Conservation (phyloP, 2,797 vertebrate species). For the Petrocephalus schoutedeni region DNA sequence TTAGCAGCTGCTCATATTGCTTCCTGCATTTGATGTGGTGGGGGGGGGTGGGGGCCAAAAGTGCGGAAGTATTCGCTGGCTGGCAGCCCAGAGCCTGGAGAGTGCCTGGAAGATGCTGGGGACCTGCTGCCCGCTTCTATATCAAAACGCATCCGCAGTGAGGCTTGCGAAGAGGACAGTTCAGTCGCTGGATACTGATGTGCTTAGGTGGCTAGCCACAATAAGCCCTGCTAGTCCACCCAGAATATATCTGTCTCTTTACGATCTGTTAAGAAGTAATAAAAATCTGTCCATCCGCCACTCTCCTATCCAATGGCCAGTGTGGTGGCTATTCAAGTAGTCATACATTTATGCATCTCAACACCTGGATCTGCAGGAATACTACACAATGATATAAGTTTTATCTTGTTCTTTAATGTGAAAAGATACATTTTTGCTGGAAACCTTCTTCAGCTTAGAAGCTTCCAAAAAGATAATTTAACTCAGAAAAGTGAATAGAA, state of each 20-base stretch:
- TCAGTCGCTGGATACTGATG: not conserved
- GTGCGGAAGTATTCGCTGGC: slow-evolving; percentile 30
- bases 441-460: not conserved
- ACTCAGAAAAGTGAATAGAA: not conserved
- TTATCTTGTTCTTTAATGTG: not conserved
- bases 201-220: not conserved
- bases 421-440: not conserved
- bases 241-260: not conserved
- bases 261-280: not conserved
- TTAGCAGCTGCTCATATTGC: slow-evolving; percentile 33
- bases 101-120: not conserved
- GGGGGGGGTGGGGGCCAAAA: slow-evolving; percentile 13
- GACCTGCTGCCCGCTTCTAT: not conserved
- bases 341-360: not conserved
- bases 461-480: not conserved
- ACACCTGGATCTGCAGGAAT: not conserved
- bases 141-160: not conserved
- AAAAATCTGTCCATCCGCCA: not conserved
- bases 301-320: not conserved
- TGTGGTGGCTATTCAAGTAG: not conserved
- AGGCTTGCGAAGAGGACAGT: not conserved
- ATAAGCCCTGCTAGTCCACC: not conserved
- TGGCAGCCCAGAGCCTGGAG: slow-evolving; percentile 22
- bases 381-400: not conserved
- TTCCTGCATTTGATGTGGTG: slow-evolving; percentile 27